Base-by-base conservation (phyloP, 35 echinoderm and acorn worm genomes). In the Chiridota heheva region DNA sequence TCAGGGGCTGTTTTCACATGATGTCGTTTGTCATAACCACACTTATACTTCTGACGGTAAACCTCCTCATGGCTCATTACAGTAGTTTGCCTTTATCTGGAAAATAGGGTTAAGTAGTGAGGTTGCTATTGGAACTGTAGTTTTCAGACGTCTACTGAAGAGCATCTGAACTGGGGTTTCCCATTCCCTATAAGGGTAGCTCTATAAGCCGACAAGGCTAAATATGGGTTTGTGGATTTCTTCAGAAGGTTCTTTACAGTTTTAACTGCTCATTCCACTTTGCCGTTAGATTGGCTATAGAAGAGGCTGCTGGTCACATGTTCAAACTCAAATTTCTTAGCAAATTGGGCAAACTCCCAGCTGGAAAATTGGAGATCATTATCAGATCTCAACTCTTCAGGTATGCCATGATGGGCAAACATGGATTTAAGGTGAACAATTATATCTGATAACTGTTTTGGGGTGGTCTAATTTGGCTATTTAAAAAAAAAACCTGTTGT, bases 161-260 rank as follows among this genome's bases (percentile, higher is more conserved):
- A 86, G 28, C 31, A 84, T 72, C 69, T 90, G 82, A 59, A 82
- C 88, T 33, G 81, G 88, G 28, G 82, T 86, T 61, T 18, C 17
- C 69, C 55, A 51, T 80, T 88, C 1, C 17, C 77, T 7, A 92
- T 67, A 16, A 80, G 85, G 7, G 91, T 78, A 3, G 78, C 63
- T 30, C 86, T 37, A 57, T 94, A 94, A 7, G 89, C 70, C 49
- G 89, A 41, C 3, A 95, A 42, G 8, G 67, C 27, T n/a, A 59
- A 20, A 31, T 73, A 60, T 1, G 82, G 67, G 38, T 84, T 69
- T 38, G 58, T 40, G 22, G 39, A 44, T 42, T 70, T 35, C 43
- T 84, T 70, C 27, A 51, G 6, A 2, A 84, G 40, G 16, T 7
- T 22, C 60, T 84, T 58, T 8, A 72, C 65, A n/a, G 65, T 71